These are phyloP conservation scores for Gymnoscopelus microlampas DNA, from an alignment of 2,797 vertebrate genomes.

Conservation along the genomic window DNA sequence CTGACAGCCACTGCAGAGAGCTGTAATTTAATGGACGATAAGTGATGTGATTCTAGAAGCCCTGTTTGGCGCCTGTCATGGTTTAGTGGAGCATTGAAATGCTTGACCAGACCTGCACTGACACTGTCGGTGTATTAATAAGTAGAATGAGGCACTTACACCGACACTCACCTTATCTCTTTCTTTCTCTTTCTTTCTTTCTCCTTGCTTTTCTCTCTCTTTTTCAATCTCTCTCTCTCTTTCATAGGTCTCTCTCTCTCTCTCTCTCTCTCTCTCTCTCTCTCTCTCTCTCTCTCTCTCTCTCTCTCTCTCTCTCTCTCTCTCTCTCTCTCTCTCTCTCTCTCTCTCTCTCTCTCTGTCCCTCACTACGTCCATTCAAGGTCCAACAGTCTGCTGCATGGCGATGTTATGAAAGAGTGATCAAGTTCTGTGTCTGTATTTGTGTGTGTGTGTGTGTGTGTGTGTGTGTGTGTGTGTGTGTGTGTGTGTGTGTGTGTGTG, in stretches of 20 bases:
- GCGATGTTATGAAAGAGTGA: constrained; percentile 1
- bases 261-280: too few relatives aligned
- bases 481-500: constrained; percentile 6
- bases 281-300: too few relatives aligned
- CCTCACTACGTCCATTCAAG: constrained; percentile 32
- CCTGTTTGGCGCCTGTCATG: background rate
- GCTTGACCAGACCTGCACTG: constrained; percentile 3
- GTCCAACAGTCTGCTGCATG: constrained; percentile 15
- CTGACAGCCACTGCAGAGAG: background rate
- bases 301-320: background rate
- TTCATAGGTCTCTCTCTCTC: too few relatives aligned
- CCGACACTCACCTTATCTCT: background rate
- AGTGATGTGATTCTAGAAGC: constrained; percentile 3
- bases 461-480: constrained; percentile 12
- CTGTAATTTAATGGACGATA: background rate
- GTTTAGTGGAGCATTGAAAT: constrained; percentile 1
- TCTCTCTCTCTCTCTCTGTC: background rate
- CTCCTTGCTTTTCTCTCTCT: too few relatives aligned
- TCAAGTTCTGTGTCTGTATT: constrained; percentile 7
- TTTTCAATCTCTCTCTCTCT: too few relatives aligned
- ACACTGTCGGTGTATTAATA: background rate
- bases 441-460: constrained; percentile 15
- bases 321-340: background rate
- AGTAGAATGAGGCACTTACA: background rate
- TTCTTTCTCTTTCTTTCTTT: background rate